These are phyloP conservation scores for Lota lota DNA, from an alignment of 2,113 vertebrate species.

Conservation along the genomic window DNA sequence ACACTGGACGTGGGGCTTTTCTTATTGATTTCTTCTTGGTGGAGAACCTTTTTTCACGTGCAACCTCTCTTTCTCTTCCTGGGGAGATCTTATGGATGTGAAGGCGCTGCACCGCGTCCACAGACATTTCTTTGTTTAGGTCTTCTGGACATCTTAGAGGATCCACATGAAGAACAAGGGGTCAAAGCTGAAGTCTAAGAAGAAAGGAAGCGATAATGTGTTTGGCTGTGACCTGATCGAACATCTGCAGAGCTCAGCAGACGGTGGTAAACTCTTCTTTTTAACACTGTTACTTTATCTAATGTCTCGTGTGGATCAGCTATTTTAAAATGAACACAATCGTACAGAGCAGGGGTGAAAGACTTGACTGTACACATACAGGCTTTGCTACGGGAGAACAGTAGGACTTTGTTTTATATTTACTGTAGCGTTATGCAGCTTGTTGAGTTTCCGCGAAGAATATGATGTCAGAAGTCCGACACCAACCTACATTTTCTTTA, in stretches of 20 bases:
- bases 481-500: too few species aligned
- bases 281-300: constrained; percentile 46
- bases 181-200: constrained; percentile 92
- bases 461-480: too few species aligned
- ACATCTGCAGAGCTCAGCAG: constrained; percentile 91
- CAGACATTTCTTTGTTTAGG: constrained; percentile 51
- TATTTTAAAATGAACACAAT: too few species aligned
- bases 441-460: too few species aligned
- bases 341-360: too few species aligned
- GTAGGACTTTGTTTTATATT: too few species aligned
- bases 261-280: constrained; percentile 85
- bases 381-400: too few species aligned
- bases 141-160: constrained; percentile 62
- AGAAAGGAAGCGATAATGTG: constrained; percentile 87
- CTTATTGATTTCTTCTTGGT: constrained; percentile 48
- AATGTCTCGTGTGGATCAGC: too few species aligned
- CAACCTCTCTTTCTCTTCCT: background rate
- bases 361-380: too few species aligned
- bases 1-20: constrained; percentile 44
- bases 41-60: background rate
- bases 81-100: background rate
- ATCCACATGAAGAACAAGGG: constrained; percentile 99
- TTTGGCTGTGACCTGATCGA: constrained; percentile 97
- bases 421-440: too few species aligned
- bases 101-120: constrained; percentile 8